Evolutionary conservation across 2,888 invertebrate species (phyloP), one percentile per base, ranked within the genome.

Genomic region (Nephrocerus scutellatus): DNA sequence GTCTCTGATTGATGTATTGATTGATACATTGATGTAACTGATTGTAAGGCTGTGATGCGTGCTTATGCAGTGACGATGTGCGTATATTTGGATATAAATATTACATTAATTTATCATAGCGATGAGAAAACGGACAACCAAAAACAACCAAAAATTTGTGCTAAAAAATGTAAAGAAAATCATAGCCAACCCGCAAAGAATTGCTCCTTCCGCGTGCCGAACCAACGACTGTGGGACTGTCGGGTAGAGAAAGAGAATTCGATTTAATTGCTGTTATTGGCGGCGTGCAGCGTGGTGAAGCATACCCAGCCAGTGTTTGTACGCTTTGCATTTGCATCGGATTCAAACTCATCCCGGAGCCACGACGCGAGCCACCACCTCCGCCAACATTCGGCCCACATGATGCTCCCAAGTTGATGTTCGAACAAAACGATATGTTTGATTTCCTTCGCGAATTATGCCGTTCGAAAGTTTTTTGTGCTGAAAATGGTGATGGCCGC

Each of bases 401-500:
- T 30, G 74, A 74, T 50, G 77, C 77, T 24, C 77, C 75, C 45
- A 84, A 75, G 44, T 84, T 68, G 16, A 83, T 82, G 62, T 85
- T 84, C 35, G 87, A 87, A 65, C 86, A 87, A 68, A 88, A 88
- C 61, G 88, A 89, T 56, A 90, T 89, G 71, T 90, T 90, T 36
- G 89, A 89, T 70, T 89, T 89, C 36, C 91, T 75, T 8, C 90
- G 74, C 46, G 88, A 89, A 67, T 90, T 91, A 70, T 91, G 91
- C 2, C 90, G 75, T 62, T 91, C 90, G 68, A 91, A 92, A 0
- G 91, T 91, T 71, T 91, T 91, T 70, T 91, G 90, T 16, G 91
- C 91, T 22, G 90, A 90, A 66, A 95, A 91, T 9, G 95, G 93
- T 60, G 91, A 92, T 2, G 95, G 95, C 9, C 92, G 79, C 24